Base-by-base conservation (phyloP, 1,140 invertebrate genomes). In the Bombus confusus region DNA sequence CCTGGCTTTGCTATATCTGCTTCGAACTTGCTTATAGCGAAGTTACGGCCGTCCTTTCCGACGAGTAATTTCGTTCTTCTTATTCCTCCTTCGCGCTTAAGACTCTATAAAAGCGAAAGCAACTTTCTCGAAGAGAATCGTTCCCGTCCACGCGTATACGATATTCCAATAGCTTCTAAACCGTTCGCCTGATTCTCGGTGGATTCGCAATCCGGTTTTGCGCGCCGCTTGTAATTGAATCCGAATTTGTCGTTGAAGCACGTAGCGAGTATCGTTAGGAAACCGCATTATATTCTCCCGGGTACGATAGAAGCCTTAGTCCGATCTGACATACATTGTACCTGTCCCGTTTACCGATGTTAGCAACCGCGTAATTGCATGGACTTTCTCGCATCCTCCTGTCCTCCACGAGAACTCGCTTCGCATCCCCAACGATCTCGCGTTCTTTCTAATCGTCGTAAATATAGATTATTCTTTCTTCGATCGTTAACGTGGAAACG, bases 221-320 rank as follows among this genome's bases (percentile, higher is more conserved):
- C 87, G 57, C 64, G 25, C 43, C 25, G 72, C 52, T 52, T 37
- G 77, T 86, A 90, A 87, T 87, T 89, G 87, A 89, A 89, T 89
- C 57, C 31, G 87, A 88, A 88, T 89, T 89, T 83, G 87, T 86
- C 88, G 88, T 89, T 76, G 64, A 37, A 83, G 83, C 73, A 85
- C 71, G 62, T 52, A 76, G 52, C 57, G 47, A 52, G 79, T 79
- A 75, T 88, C 87, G 87, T 89, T 89, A 88, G 87, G 83, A 86
- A 76, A 89, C 87, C 88, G 34, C 88, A 74, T 90, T 90, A 89
- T 86, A 88, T 85, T 83, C 88, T 81, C 88, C 37, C 47, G 87
- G 71, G 83, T 68, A 71, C 86, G 82, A 80, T 80, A 80, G 77
- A 47, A 88, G 57, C 86, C 74, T 66, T 83, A 78, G 81, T 69